These are phyloP conservation scores for Caerostris darwini DNA, from an alignment of 1,140 invertebrate species.

Conservation along the genomic window DNA sequence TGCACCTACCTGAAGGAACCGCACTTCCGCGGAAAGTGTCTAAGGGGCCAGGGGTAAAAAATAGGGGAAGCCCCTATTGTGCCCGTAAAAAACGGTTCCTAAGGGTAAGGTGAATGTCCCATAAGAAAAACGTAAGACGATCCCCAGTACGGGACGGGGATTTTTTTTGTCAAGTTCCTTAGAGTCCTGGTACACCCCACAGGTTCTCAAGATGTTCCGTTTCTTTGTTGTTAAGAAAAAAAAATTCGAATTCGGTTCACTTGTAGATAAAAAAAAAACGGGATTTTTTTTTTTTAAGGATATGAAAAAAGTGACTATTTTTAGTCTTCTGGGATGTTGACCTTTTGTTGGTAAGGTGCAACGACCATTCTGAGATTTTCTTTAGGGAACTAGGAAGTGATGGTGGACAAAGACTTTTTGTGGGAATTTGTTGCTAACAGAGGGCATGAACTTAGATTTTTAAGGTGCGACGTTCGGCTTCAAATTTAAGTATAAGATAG, in stretches of 20 bases:
- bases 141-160: not conserved
- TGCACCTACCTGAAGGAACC: not conserved
- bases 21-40: conserved; percentile 16
- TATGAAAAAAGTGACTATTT: not conserved
- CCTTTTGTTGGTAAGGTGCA: not conserved
- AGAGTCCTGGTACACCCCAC: not conserved
- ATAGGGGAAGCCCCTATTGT: not conserved
- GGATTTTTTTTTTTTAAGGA: not conserved
- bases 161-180: not conserved
- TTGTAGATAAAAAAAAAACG: not conserved
- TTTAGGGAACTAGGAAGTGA: not conserved
- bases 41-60: not conserved
- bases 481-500: not conserved
- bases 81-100: conserved; percentile 7
- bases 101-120: conserved; percentile 26
- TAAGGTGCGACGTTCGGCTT: not conserved
- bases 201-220: not conserved
- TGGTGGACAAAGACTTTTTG: not conserved
- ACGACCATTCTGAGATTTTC: not conserved
- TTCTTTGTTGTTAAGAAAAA: not conserved
- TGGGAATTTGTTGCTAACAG: not conserved
- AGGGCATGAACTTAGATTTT: not conserved
- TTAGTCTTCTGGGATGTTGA: not conserved
- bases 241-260: not conserved
- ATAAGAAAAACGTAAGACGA: conserved; percentile 1